Evolutionary conservation across 2,888 invertebrate species (phyloP).

Genomic region (Cataglyphis livida): DNA sequence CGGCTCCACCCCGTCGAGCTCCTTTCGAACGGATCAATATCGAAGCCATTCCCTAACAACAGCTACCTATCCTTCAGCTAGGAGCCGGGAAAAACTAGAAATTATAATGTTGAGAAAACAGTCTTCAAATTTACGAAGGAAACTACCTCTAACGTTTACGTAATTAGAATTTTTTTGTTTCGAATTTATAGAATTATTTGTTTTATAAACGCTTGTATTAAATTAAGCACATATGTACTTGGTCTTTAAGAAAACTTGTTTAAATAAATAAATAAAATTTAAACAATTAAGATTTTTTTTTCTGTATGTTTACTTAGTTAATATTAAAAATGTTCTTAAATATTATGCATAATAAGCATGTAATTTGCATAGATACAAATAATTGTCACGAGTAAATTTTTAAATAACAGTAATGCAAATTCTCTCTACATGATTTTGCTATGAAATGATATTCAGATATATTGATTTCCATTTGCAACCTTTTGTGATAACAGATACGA

Average conservation of each 20-base stretch:
- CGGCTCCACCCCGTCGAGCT: constrained; percentile 78
- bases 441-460: constrained; percentile 67
- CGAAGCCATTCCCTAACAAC: constrained; percentile 72
- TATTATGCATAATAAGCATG: background rate
- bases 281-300: background rate
- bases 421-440: constrained; percentile 55
- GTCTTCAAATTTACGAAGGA: constrained; percentile 37
- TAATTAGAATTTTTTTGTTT: background rate
- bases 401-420: background rate
- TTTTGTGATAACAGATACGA: constrained; percentile 17
- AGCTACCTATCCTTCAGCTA: constrained; percentile 58
- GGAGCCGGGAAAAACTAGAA: constrained; percentile 52
- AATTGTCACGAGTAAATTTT: background rate
- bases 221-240: background rate
- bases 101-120: constrained; percentile 42
- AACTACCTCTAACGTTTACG: background rate
- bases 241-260: background rate
- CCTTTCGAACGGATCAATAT: constrained; percentile 81
- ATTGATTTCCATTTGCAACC: constrained; percentile 36
- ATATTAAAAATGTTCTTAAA: background rate
- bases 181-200: background rate
- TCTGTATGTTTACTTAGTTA: background rate
- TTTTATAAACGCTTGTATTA: background rate
- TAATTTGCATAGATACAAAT: constrained; percentile 5
- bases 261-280: background rate